phyloP scores from a whole-genome alignment of 2,113 vertebrate species.

The Sebastes schlegelii region DNA sequence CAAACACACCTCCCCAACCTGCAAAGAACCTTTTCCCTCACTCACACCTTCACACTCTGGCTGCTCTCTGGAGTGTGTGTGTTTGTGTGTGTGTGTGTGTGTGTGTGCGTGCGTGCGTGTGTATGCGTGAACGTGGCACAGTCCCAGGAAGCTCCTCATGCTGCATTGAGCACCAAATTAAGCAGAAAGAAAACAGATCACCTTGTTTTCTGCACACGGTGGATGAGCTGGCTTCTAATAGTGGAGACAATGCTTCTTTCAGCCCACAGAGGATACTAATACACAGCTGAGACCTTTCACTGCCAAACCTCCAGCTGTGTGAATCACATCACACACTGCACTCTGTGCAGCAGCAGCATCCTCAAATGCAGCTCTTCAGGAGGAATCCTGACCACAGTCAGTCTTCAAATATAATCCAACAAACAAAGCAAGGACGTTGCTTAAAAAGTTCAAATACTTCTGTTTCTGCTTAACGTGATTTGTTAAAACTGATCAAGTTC shows the following conservation, averaged over 20 bases:
- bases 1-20: background rate
- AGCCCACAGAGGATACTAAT: background rate
- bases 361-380: background rate
- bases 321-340: background rate
- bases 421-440: background rate
- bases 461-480: no score
- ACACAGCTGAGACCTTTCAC: slow-evolving; percentile 11
- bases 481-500: background rate
- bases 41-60: slow-evolving; percentile 6
- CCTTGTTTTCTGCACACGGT: slow-evolving; percentile 11
- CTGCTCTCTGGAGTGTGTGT: slow-evolving; percentile 4
- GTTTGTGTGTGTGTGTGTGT: no score
- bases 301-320: slow-evolving; percentile 13
- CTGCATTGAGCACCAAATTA: slow-evolving; percentile 49
- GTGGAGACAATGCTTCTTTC: background rate
- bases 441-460: background rate
- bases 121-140: background rate
- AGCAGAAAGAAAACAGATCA: slow-evolving; percentile 26
- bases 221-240: background rate
- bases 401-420: background rate
- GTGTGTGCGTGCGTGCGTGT: background rate
- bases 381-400: background rate
- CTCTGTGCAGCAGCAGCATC: slow-evolving; percentile 25
- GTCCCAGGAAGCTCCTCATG: slow-evolving; percentile 16
- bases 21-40: background rate